Base-by-base conservation (phyloP, 1,140 invertebrate species). In the Drosophila takahashii region DNA sequence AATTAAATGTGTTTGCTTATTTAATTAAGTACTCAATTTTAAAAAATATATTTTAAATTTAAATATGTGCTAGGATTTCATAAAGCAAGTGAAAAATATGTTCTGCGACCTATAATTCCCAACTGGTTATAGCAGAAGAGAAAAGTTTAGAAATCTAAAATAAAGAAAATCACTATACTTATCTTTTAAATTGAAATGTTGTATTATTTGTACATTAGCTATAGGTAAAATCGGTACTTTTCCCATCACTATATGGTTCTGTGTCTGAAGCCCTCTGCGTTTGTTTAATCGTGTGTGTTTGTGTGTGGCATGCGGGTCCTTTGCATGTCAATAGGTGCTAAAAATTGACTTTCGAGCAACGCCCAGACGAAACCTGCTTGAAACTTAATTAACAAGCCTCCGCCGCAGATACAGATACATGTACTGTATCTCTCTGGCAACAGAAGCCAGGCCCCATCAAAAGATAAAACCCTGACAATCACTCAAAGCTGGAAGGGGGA, bases 291-390 rank as follows among this genome's bases (percentile, higher is more conserved):
- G 11, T 22, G 13, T 26, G 9, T 29, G n/a, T 65, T 11, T 50
- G 71, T 60, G 74, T 65, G 58, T 59, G 62, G 73, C 36, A 77
- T 77, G 51, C 73, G 75, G 74, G 73, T 70, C 51, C 67, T 89
- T 89, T 89, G 84, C 84, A 89, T 89, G 84, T 90, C 84, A 89
- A 89, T 90, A 89, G 85, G 84, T 87, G 84, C 84, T 87, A 87
- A 87, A 79, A 89, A 83, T 83, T 79, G 75, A 77, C 41, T 77
- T 69, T 67, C 65, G 52, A 70, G 75, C 79, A 73, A 75, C 77
- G 74, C 47, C 54, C 81, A 56, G 78, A 62, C 60, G 54, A 54
- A 79, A 76, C 76, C 76, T 48, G 75, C 71, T 71, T 57, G 72
- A 84, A 89, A 85, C 84, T 89, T 89, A 89, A 89, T 89, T 89